These are phyloP conservation scores for Cyphomyrmex costatus DNA, from an alignment of 1,140 invertebrate species.

Conservation along the genomic window DNA sequence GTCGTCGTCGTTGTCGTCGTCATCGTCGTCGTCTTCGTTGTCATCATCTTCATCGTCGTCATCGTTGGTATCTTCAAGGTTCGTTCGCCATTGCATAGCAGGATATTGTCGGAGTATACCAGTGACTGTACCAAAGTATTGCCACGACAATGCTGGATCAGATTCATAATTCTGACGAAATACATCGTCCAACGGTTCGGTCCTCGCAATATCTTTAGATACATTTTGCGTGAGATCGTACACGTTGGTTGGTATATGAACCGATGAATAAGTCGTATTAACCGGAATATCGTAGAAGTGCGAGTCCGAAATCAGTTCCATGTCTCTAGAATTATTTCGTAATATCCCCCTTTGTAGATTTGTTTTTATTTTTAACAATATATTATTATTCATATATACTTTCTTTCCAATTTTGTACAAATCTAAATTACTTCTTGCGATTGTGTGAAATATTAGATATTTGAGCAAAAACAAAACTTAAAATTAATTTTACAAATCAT, in stretches of 20 bases:
- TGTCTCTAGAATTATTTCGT: conserved; percentile 75
- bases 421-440: neutral
- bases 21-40: conserved; percentile 80
- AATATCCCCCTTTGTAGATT: neutral
- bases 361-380: too few species aligned
- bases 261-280: conserved; percentile 94
- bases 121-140: conserved; percentile 97
- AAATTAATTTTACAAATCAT: neutral
- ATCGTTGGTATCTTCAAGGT: conserved; percentile 81
- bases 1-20: neutral
- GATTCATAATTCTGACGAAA: conserved; percentile 95
- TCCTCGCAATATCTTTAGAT: conserved; percentile 94
- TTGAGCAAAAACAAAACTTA: neutral
- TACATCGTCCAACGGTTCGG: conserved; percentile 93
- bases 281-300: conserved; percentile 95
- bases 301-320: conserved; percentile 90
- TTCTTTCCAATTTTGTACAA: neutral
- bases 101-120: conserved; percentile 98
- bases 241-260: conserved; percentile 98
- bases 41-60: conserved; percentile 19
- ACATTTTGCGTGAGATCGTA: conserved; percentile 92
- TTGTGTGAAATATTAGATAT: neutral
- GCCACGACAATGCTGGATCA: conserved; percentile 97
- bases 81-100: conserved; percentile 87
- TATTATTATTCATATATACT: neutral